phyloP scores from a whole-genome alignment of 2,113 vertebrate species.

The Albula glossodonta region DNA sequence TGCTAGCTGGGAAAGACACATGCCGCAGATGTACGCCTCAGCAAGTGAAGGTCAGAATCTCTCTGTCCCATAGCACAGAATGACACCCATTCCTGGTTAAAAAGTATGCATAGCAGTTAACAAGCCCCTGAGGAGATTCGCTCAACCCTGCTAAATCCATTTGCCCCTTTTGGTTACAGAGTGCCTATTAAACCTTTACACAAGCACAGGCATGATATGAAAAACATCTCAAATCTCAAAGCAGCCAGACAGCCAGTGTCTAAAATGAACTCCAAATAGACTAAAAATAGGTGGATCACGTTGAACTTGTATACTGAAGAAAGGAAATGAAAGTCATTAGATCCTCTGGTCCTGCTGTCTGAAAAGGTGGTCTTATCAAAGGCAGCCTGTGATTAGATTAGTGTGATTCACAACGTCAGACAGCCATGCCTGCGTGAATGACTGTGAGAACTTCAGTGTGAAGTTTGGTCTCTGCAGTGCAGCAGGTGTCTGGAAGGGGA shows the following conservation, averaged over 20 bases:
- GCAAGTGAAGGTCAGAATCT: not conserved
- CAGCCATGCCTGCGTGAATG: not conserved
- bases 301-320: not conserved
- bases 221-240: not conserved
- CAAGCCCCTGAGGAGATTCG: not conserved
- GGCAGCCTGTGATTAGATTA: not conserved
- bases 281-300: not conserved
- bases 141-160: not conserved
- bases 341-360: not conserved
- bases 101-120: not conserved
- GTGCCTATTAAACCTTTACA: not conserved
- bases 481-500: not conserved
- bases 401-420: not conserved
- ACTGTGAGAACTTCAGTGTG: not conserved
- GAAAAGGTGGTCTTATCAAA: slow-evolving; percentile 1
- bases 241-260: not conserved
- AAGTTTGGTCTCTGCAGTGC: not conserved
- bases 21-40: not conserved
- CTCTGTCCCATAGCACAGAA: not conserved
- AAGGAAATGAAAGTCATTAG: not conserved
- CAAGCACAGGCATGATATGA: not conserved
- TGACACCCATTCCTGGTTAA: not conserved
- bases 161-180: not conserved
- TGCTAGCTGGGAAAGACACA: not conserved
- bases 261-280: not conserved